Evolutionary conservation across 2,113 vertebrate species (phyloP), one percentile per base, ranked within the genome.

Genomic region (Hippocampus barbouri): DNA sequence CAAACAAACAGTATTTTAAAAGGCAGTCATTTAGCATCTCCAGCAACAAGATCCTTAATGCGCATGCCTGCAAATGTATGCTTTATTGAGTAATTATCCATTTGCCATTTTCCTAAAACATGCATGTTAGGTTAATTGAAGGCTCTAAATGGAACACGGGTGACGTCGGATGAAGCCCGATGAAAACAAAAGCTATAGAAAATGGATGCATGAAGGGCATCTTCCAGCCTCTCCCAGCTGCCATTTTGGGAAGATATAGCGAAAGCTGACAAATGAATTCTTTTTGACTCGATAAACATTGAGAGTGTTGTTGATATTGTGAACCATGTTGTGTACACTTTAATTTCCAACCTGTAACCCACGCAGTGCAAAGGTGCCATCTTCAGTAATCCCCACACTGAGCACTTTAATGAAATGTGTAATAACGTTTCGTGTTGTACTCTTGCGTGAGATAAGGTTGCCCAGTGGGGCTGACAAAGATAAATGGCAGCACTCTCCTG

Each of bases 401-500:
- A 57, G n/a, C 53, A 53, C n/a, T 69, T 30, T 59, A 30, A 53
- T 69, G 27, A 67, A 53, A 61, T 38, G 9, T 68, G 49, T 67
- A 61, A 67, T 60, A 61, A 76, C 65, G 60, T 72, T 65, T n/a
- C 53, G 38, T 56, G 43, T 66, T 71, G 16, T 45, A 53, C n/a
- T n/a, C 30, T 51, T 38, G 41, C 53, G 56, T 30, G 23, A n/a
- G 40, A 67, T 61, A 27, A 72, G 47, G 64, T 66, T 27, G 64
- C 20, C 49, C 23, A 8, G 38, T 30, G 47, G n/a, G 40, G 45
- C 54, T 63, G 25, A 63, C 49, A 30, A 73, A 66, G 71, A 78
- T 66, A 41, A 68, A 64, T 43, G 54, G 25, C 51, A 57, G 23
- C 41, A 30, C n/a, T n/a, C 41, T 21, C 3, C n/a, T 71, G 27